Percentiles rank a stretch among this genome's conserved stretches.
Evolutionary conservation across 2,888 invertebrate species (phyloP).

Genomic region (Tromatobia lineatoria): DNA sequence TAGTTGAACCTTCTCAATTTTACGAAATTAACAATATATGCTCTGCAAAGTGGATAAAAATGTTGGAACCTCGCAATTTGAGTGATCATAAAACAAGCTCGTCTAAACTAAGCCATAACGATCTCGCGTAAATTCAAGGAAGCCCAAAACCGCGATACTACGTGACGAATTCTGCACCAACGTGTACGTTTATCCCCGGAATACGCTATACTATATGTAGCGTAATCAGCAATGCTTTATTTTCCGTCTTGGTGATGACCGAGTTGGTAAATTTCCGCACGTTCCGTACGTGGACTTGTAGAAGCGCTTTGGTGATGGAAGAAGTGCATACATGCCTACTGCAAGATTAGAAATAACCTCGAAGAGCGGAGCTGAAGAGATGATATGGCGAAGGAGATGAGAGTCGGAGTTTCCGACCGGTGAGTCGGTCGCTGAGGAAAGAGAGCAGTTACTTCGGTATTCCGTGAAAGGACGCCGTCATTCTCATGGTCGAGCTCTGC

Average conservation of each 20-base stretch:
- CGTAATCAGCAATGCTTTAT: constrained; percentile 32
- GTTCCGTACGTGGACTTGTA: constrained; percentile 34
- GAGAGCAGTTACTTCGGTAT: constrained; percentile 72
- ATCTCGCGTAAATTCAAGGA: constrained; percentile 35
- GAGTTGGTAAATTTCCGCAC: constrained; percentile 41
- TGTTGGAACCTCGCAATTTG: not conserved
- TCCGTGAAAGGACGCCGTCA: constrained; percentile 74
- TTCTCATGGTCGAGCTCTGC: constrained; percentile 42
- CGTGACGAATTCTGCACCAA: constrained; percentile 49
- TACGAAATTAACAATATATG: not conserved
- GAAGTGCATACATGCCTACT: not conserved
- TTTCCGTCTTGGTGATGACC: constrained; percentile 1
- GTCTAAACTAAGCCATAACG: constrained; percentile 7
- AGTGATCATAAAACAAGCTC: constrained; percentile 18
- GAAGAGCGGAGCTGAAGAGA: constrained; percentile 23
- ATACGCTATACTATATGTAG: not conserved
- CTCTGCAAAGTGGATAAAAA: not conserved
- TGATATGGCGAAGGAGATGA: constrained; percentile 42
- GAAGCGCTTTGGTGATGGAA: constrained; percentile 4
- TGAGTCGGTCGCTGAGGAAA: not conserved
- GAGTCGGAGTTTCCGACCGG: constrained; percentile 17
- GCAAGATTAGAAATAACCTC: constrained; percentile 43
- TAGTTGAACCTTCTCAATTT: not conserved
- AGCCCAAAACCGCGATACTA: constrained; percentile 57
- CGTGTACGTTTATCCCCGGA: constrained; percentile 30